Base-by-base conservation (phyloP, 2,113 vertebrate genomes). In the Empidonax traillii region DNA sequence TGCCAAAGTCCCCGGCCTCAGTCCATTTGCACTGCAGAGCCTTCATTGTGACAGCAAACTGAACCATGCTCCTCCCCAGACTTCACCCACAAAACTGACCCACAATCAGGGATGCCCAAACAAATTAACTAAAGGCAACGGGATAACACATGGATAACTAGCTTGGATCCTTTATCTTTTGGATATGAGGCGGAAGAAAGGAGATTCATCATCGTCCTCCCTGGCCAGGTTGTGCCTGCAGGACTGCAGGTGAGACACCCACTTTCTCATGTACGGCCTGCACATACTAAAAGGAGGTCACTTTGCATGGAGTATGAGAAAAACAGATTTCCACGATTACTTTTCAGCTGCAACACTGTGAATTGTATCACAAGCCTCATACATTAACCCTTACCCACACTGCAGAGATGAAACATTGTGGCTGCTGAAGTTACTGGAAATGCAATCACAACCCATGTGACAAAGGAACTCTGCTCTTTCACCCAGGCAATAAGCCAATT, bases 31-130 rank as follows among this genome's bases (percentile, higher is more conserved):
- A 3, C 43, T 14, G 58, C 33, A 27, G 51, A 67, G 14, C 33
- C 66, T 41, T 21, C 47, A 23, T 2, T 1, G 0, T 3, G 0
- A n/a, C 61, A 52, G 28, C 51, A 51, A 47, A 69, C 17, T 7
- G 0, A 79, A 24, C 25, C 3, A 0, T 1, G 43, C n/a, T 72
- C 49, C 53, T 65, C 55, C 49, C 43, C 43, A 72, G 30, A 39
- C 14, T 10, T 25, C 63, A 47, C 1, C 63, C 30, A 11, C 53
- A 66, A 24, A 72, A 35, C 49, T 12, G 7, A 61, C 74, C 61
- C 75, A 39, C 12, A 8, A 8, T 2, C 65, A 58, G 71, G 27
- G 23, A 21, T 3, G 0, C 4, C 7, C 27, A 15, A 1, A 30
- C 10, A 75, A 30, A 84, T 55, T 2, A 62, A 27, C 22, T 41